Conservation (phyloP, 2,113 vertebrate species). For the Gymnorhina tibicen region DNA sequence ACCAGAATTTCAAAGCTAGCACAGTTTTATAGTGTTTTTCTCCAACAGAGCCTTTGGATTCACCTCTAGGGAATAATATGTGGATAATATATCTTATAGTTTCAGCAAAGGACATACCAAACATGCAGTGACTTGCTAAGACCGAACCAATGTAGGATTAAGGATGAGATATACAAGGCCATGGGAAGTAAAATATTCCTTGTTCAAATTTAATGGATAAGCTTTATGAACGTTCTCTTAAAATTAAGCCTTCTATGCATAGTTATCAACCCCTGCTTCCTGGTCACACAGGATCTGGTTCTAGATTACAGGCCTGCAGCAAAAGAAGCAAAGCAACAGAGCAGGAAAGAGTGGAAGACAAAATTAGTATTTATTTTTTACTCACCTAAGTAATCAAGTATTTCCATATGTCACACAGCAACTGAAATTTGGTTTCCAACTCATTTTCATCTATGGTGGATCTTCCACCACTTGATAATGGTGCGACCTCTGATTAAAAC, state of each 20-base stretch:
- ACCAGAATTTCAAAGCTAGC: neutral
- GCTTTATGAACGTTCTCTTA: neutral
- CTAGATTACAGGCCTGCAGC: neutral
- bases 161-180: neutral
- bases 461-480: neutral
- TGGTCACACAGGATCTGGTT: neutral
- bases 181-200: neutral
- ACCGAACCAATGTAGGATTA: neutral
- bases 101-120: neutral
- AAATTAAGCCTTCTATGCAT: neutral
- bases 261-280: neutral
- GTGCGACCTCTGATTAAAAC: neutral
- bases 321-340: neutral
- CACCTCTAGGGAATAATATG: neutral
- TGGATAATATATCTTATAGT: neutral
- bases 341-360: neutral
- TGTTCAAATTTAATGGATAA: neutral
- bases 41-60: neutral
- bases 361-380: constrained; percentile 6
- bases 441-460: neutral
- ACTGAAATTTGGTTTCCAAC: neutral
- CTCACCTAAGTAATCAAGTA: neutral
- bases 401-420: neutral
- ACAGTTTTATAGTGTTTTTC: neutral
- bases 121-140: neutral